Base-by-base conservation (phyloP, 2,888 invertebrate species). In the Drosophila fungiperda region DNA sequence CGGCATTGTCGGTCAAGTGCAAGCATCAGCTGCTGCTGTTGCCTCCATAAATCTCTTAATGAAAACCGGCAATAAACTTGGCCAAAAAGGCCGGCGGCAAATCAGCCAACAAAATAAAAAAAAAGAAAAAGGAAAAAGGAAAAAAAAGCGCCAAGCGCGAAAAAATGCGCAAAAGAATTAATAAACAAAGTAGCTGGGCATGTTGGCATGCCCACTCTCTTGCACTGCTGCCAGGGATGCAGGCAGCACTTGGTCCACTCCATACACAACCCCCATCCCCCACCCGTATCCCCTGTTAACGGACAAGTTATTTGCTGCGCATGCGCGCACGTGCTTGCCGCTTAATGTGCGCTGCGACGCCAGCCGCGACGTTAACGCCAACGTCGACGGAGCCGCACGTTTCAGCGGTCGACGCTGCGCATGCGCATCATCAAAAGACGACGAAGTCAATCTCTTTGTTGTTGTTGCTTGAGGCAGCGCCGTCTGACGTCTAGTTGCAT, bases 151-250 rank as follows among this genome's bases (percentile, higher is more conserved):
- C 50, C 74, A 83, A 88, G 89, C 88, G 89, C 81, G 87, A 90
- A 86, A 89, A 90, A 83, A 87, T 87, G 90, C 90, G 89, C 89
- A 86, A 81, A 90, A 82, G 84, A 88, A 87, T 90, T 87, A 87
- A 87, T 87, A 87, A 87, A 90, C 90, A 88, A 88, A 90, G 87
- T 86, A 83, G 90, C 64, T 64, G 83, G 59, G 89, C 89, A 88
- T 86, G 90, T 76, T 76, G 88, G 88, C 86, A 89, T 88, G 73
- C 73, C 63, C 55, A 50, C 48, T 36, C 60, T n/a, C 20, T 42
- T 42, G 11, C 33, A 2, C 45, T 50, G 20, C 20, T 40, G 23
- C 57, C 57, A 40, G 66, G 67, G 85, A 73, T 76, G 67, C 40
- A 40, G 29, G 72, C 69, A 59, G 62, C 57, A 55, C 40, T 76